These are phyloP conservation scores for Lipophrys pholis DNA, from an alignment of 2,113 vertebrate genomes.

Conservation along the genomic window DNA sequence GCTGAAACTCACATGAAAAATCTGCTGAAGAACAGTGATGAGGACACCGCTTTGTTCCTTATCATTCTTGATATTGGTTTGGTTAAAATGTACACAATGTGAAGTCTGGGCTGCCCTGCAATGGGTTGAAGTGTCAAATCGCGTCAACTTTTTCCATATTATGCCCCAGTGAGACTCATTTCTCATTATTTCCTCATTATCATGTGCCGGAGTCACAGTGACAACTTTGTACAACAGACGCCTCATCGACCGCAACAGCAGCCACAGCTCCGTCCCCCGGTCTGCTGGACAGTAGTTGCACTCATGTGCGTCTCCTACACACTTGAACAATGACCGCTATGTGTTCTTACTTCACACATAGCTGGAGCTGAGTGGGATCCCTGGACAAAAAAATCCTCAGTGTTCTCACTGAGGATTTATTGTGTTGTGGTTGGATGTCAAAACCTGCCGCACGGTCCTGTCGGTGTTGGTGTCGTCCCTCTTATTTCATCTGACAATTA, in stretches of 20 bases:
- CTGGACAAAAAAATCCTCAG: conserved; percentile 40
- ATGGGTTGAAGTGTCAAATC: too few species aligned
- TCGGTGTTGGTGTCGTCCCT: conserved; percentile 54
- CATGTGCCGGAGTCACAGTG: not conserved
- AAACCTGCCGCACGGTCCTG: conserved; percentile 47
- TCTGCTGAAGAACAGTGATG: too few species aligned
- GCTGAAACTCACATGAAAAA: too few species aligned
- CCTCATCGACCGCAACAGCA: conserved; percentile 2
- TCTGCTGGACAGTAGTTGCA: conserved; percentile 28
- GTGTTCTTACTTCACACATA: conserved; percentile 23
- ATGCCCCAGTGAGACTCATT: not conserved
- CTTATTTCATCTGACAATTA: conserved; percentile 57
- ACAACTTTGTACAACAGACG: not conserved
- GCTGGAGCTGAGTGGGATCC: conserved; percentile 41
- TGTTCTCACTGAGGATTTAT: conserved; percentile 35
- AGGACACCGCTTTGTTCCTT: too few species aligned
- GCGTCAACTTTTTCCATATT: too few species aligned
- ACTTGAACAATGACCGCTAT: conserved; percentile 1
- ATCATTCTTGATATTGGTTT: too few species aligned
- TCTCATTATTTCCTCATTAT: not conserved
- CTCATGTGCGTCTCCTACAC: conserved; percentile 48
- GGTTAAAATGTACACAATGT: too few species aligned
- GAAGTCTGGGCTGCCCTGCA: too few species aligned
- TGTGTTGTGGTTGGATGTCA: conserved; percentile 32
- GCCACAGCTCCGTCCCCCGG: conserved; percentile 39